Evolutionary conservation across 1,140 invertebrate species (phyloP), one percentile per base, ranked within the genome.

Genomic region (Tachypleus tridentatus): DNA sequence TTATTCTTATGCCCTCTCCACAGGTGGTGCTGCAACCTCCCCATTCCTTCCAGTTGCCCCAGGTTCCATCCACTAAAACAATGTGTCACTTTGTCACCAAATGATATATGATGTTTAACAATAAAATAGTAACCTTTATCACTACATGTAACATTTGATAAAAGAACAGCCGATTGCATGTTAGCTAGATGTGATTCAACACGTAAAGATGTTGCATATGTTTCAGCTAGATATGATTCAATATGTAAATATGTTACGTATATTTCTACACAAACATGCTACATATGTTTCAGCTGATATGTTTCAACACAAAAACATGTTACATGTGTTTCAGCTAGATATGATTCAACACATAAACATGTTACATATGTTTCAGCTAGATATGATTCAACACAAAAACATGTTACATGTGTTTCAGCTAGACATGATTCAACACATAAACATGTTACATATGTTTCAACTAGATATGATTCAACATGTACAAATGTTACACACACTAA

Each of bases 11-110:
- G 6, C 76, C 77, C 57, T 66, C 51, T 5, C 74, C 76, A 64
- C 77, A 78, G 0, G 75, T 71, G 6, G 71, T 67, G 48, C 74
- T 71, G 66, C 77, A 79, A 5, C 72, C 66, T 56, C 68, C 72
- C 76, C 76, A 79, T 5, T 71, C 67, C 9, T 71, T 68, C 78
- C 78, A 79, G 9, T 73, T 62, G 2, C 74, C 75, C 77, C 77
- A 79, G 4, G 70, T 72, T 5, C 77, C 76, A 69, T 77, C 67
- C 7, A 74, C 73, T 74, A 66, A 49, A 75, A 61, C 29, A 11
- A 47, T 56, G 9, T 54, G n/a, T 9, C 53, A 54, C 6, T 54
- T 54, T n/a, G n/a, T 54, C 8, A 54, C 53, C 53, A 54, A 54
- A 54, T 9, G 53, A 54, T 54, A 54, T 9, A 54, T 54, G 53